A percentile compares a stretch with the other conserved stretches of the same genome.
phyloP scores from a whole-genome alignment of 2,113 vertebrate genomes.

The Perccottus glenii region DNA sequence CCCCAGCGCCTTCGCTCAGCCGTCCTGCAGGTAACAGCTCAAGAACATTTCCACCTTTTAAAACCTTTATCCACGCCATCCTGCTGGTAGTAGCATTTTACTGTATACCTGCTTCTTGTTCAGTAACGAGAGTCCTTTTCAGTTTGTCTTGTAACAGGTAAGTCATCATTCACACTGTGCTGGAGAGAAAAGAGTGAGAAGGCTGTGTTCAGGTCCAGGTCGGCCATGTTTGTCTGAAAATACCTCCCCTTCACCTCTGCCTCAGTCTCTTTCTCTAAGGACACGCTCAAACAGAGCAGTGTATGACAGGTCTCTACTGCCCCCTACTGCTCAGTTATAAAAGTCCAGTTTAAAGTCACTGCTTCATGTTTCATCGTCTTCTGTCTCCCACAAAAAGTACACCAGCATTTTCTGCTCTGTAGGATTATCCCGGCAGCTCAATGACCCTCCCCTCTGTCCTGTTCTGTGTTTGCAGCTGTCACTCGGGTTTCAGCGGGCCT shows the following conservation, averaged over 20 bases:
- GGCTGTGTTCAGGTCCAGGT: too few relatives aligned
- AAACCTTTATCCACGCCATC: too few relatives aligned
- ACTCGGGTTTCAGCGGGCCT: slow-evolving; percentile 95
- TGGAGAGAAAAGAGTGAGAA: neutral
- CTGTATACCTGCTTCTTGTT: too few relatives aligned
- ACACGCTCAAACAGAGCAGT: slow-evolving; percentile 33
- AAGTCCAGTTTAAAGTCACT: neutral
- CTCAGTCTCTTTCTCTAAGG: slow-evolving; percentile 28
- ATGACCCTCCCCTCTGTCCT: neutral
- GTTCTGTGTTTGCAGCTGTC: slow-evolving; percentile 81
- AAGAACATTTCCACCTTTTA: too few relatives aligned
- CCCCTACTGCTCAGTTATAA: slow-evolving; percentile 49
- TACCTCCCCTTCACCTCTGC: slow-evolving; percentile 17
- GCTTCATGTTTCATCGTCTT: neutral
- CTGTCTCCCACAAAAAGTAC: neutral
- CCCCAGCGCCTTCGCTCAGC: slow-evolving; percentile 87
- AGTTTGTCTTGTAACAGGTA: too few relatives aligned
- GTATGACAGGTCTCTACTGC: slow-evolving; percentile 62
- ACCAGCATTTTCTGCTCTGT: too few relatives aligned
- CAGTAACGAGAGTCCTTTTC: too few relatives aligned
- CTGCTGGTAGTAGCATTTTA: too few relatives aligned
- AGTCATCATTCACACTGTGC: too few relatives aligned
- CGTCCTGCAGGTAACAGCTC: slow-evolving; percentile 91
- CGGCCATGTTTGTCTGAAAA: neutral
- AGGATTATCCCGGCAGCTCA: too few relatives aligned